Evolutionary conservation across 2,888 invertebrate species (phyloP).

Genomic region (Druceiella hillmani): DNA sequence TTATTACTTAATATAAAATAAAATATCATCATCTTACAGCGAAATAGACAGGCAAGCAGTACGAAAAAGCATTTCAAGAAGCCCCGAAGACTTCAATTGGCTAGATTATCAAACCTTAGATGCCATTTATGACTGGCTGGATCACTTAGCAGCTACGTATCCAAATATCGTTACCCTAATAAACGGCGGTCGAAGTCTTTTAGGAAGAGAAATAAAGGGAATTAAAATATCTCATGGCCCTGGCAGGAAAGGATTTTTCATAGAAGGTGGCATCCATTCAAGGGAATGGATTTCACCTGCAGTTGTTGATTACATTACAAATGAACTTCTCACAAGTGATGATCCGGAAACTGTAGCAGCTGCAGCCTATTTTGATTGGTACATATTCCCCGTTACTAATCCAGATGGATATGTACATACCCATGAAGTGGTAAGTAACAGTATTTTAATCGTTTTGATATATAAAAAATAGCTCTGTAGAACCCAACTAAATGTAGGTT

Average conservation of each 20-base stretch:
- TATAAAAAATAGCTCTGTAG: too few relatives aligned
- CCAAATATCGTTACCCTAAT: conserved; percentile 36
- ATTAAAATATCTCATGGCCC: conserved; percentile 38
- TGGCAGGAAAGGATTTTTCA: conserved; percentile 34
- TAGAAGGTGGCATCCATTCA: conserved; percentile 59
- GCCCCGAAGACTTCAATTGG: conserved; percentile 32
- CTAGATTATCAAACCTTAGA: conserved; percentile 38
- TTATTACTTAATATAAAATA: not conserved
- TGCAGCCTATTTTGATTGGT: conserved; percentile 62
- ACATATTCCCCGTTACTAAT: conserved; percentile 68
- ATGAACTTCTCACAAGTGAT: conserved; percentile 53
- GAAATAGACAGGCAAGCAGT: conserved; percentile 36
- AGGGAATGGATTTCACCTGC: conserved; percentile 73
- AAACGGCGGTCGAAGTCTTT: conserved; percentile 39
- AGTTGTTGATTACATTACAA: conserved; percentile 54
- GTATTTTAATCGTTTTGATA: conserved; percentile 2
- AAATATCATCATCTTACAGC: conserved; percentile 29
- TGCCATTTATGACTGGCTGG: conserved; percentile 53
- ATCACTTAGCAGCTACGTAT: conserved; percentile 31
- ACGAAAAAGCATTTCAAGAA: conserved; percentile 33
- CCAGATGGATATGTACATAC: conserved; percentile 74
- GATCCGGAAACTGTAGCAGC: conserved; percentile 39
- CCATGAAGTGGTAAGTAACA: conserved; percentile 47
- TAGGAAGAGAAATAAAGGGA: conserved; percentile 45
- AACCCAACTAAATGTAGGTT: too few relatives aligned